Base-by-base conservation (phyloP, 30 jellyfish, hydroid and myxozoan genomes). In the Mastigias papua region DNA sequence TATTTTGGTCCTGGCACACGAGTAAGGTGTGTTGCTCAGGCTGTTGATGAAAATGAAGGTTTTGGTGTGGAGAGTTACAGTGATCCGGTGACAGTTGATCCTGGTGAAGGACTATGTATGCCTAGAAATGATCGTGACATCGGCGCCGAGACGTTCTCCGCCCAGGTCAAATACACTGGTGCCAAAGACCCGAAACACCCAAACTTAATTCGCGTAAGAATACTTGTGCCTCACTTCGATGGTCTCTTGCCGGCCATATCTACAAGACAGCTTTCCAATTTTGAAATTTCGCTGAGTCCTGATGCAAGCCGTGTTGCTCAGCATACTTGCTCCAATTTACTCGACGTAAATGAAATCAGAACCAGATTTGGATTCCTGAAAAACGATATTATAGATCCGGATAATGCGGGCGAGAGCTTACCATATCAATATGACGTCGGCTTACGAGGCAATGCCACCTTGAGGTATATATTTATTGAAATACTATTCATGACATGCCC, bases 91-190 rank as follows among this genome's bases (percentile, higher is more conserved):
- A 76, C 91, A 1, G 96, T 95, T 3, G 94, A 78, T 63, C 86
- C 88, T 16, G 74, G 81, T 51, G 97, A 86, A 34, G 99, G 99
- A 23, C 89, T 95, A 25, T 95, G 99, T 76, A 86, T 86, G 92
- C 97, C 99, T 16, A 34, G 97, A 80, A 84, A 61, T 49, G 97
- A 88, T 21, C 84, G 98, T 25, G 97, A 85, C 71, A 90, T 95
- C 48, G 97, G 94, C 22, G 95, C 98, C 6, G 97, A 95, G 48
- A 80, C 99, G 9, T 95, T 95, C 92, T 95, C 99, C 1, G 99
- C 97, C n/a, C 99, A 95, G 80, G 97, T 93, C 80, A 81, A 72
- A 32, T 95, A 95, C 93, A 95, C 98, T n/a, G 98, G 99, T 61
- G 76, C 85, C n/a, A 73, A 85, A 34, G 97, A 95, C 78, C 88